Evolutionary conservation across 1,140 invertebrate species (phyloP), one percentile per base, ranked within the genome.

Genomic region (Solenopsis fugax): DNA sequence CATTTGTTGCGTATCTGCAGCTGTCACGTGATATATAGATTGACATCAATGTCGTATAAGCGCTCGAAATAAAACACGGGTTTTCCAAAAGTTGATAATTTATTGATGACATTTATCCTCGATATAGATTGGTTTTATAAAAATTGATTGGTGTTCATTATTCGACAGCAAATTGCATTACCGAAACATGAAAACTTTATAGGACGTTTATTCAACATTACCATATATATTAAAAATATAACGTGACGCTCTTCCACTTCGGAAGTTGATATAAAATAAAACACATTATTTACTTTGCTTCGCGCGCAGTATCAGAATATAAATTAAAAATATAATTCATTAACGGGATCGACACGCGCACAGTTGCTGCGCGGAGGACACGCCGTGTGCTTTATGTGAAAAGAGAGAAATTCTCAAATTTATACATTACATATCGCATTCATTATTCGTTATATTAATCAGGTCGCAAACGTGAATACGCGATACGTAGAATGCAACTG

Each of bases 211-310:
- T 82, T 82, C 67, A 72, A 34, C 80, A 82, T 82, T 82, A 82
- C 37, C 80, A 82, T 82, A 82, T 82, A 82, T 72, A 82, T 82
- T 82, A 54, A 73, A 82, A 82, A 72, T 58, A 62, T 81, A 71
- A 37, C 13, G 9, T 16, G 18, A 41, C 41, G 41, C 60, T 29
- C 13, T 29, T 7, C 7, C 62, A 37, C 62, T 64, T 64, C 5
- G 41, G 18, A 29, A 71, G 37, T 73, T 82, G 45, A 67, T 67
- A 54, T 69, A 48, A 82, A 82, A 73, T 21, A 24, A 54, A 71
- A 48, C 34, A 5, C 34, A 48, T 45, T 82, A 65, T 60, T 13
- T 34, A n/a, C 21, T 67, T 52, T 48, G 29, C 24, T 37, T 50
- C 12, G 45, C 29, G 16, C 60, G 13, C 10, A 16, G 24, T 45